Percentiles rank a stretch among this genome's conserved stretches.
Evolutionary conservation across 2,797 vertebrate species (phyloP).

Genomic region (Platyrinchus mystaceus): DNA sequence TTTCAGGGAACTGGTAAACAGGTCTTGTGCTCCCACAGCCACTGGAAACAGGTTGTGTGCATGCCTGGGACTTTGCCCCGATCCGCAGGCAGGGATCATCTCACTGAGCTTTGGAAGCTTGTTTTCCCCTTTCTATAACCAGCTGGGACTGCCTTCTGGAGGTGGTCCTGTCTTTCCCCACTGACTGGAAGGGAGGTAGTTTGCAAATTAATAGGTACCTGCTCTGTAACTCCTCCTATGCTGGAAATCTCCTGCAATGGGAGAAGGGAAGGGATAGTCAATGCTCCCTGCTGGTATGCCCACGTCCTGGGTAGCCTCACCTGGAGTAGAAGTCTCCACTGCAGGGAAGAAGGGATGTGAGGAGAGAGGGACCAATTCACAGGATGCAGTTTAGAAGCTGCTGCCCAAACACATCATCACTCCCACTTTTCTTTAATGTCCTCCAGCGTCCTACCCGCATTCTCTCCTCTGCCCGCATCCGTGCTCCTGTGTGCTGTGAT

Average conservation of each 20-base stretch:
- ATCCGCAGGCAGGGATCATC: not conserved
- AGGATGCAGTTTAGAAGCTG: not conserved
- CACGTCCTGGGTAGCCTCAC: not conserved
- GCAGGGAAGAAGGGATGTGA: not conserved
- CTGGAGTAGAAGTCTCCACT: not conserved
- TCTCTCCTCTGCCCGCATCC: not conserved
- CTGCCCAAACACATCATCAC: not conserved
- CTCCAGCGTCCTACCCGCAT: fast-evolving
- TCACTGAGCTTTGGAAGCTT: not conserved
- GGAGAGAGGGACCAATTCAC: fast-evolving
- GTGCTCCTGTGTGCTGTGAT: not conserved
- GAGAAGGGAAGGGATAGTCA: not conserved
- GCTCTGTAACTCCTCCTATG: not conserved
- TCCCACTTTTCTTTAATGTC: not conserved
- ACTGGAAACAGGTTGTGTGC: not conserved
- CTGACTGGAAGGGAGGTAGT: not conserved
- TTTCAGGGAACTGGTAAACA: not conserved
- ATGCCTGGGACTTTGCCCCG: not conserved
- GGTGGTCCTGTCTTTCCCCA: not conserved
- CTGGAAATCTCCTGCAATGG: not conserved
- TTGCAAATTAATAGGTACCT: not conserved
- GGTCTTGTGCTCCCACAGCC: fast-evolving
- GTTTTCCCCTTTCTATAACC: not conserved
- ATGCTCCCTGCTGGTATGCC: not conserved
- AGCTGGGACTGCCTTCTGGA: not conserved